Evolutionary conservation across 2,888 invertebrate genomes (phyloP).

Genomic region (Ichneumoninae sp.): DNA sequence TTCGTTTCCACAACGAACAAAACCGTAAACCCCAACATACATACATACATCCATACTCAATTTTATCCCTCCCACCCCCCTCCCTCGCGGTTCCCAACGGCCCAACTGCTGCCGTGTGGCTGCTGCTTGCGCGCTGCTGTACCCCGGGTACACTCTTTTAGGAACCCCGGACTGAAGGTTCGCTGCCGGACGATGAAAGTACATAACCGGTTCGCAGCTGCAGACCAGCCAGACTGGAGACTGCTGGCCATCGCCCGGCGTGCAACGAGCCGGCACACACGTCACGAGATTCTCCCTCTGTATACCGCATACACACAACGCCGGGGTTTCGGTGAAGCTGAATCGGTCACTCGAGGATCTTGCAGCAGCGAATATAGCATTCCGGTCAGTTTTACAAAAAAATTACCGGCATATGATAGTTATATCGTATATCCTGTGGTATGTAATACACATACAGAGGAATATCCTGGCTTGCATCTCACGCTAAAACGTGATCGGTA

Average conservation of each 20-base stretch:
- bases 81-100: not conserved
- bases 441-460: conserved; percentile 1
- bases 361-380: not conserved
- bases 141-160: conserved; percentile 59
- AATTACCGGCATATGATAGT: not conserved
- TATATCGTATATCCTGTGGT: conserved; percentile 3
- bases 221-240: conserved; percentile 74
- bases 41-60: conserved; percentile 36
- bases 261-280: conserved; percentile 47
- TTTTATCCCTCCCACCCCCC: conserved; percentile 54
- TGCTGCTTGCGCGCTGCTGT: conserved; percentile 27
- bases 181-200: conserved; percentile 72
- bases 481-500: conserved; percentile 25
- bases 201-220: conserved; percentile 84
- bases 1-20: conserved; percentile 50
- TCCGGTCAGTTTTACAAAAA: not conserved
- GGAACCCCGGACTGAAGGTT: conserved; percentile 60
- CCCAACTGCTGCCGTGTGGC: conserved; percentile 47
- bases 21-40: conserved; percentile 55
- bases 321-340: conserved; percentile 55
- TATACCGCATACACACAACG: conserved; percentile 26
- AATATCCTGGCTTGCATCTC: conserved; percentile 5
- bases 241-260: conserved; percentile 61
- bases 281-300: conserved; percentile 45
- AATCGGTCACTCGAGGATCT: not conserved